These are phyloP conservation scores for Bostrychus sinensis DNA, from an alignment of 2,113 vertebrate species.

Conservation along the genomic window DNA sequence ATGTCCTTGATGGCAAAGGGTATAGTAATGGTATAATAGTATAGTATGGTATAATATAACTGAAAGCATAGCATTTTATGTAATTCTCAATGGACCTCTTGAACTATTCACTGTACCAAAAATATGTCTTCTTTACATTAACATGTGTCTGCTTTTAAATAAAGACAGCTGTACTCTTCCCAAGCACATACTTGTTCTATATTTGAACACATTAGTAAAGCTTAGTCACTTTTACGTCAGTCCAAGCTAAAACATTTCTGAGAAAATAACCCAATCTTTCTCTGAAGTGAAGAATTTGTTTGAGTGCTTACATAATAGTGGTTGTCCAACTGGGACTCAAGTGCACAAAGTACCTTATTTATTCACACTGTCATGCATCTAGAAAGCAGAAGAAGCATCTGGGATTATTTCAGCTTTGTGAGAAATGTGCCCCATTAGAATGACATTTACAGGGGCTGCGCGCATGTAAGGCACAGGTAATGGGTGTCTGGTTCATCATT, in stretches of 20 bases:
- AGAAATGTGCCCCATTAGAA: conserved; percentile 27
- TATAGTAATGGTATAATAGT: no score
- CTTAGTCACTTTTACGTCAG: conserved; percentile 2
- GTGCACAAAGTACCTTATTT: conserved; percentile 35
- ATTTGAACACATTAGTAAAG: neutral
- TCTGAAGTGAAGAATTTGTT: conserved; percentile 20
- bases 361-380: conserved; percentile 15
- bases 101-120: no score
- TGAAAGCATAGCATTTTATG: no score
- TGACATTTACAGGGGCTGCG: conserved; percentile 6
- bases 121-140: no score
- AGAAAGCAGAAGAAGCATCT: conserved; percentile 19
- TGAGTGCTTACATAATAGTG: conserved; percentile 22
- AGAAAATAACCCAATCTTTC: conserved; percentile 12
- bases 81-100: no score
- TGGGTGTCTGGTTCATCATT: neutral
- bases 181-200: neutral
- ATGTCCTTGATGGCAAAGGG: no score
- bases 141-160: no score
- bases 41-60: no score
- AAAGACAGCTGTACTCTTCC: neutral
- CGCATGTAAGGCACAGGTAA: conserved; percentile 3
- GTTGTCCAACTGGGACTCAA: conserved; percentile 41
- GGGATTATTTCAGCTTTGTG: conserved; percentile 33
- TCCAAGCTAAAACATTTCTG: neutral